phyloP scores from a whole-genome alignment of 1,140 invertebrate species.

The Achatina immaculata region DNA sequence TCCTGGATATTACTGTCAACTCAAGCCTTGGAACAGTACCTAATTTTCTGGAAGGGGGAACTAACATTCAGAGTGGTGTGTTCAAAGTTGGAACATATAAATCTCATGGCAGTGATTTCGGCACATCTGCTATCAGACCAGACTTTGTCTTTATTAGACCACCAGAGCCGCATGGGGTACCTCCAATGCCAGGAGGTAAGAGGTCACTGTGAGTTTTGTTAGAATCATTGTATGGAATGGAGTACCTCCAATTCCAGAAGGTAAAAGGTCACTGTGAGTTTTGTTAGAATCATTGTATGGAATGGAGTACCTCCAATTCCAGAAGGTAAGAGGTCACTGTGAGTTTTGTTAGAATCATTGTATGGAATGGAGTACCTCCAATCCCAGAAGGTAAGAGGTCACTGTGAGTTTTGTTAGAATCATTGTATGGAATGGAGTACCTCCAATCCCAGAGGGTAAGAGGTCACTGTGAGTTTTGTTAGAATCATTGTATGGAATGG shows the following conservation, averaged over 20 bases:
- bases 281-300: too few species aligned
- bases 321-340: not conserved
- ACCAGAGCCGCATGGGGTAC: constrained; percentile 43
- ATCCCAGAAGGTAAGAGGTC: constrained; percentile 14
- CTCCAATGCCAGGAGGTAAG: constrained; percentile 23
- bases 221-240: too few species aligned
- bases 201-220: not conserved
- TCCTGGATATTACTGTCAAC: constrained; percentile 51
- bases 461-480: not conserved
- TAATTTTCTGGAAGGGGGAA: constrained; percentile 51
- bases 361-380: constrained; percentile 38
- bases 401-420: too few species aligned
- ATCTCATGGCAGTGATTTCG: constrained; percentile 41
- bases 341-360: too few species aligned
- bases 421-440: too few species aligned
- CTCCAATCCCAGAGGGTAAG: constrained; percentile 2
- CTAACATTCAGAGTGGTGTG: constrained; percentile 13
- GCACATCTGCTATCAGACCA: constrained; percentile 42
- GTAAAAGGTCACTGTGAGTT: not conserved
- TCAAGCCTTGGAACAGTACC: constrained; percentile 49
- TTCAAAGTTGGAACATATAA: constrained; percentile 52
- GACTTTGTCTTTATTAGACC: constrained; percentile 49
- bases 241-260: constrained; percentile 26
- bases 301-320: constrained; percentile 40
- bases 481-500: too few species aligned